These are phyloP conservation scores for Thalassaphorura encarpata DNA, from an alignment of 1,140 invertebrate species.

Conservation along the genomic window DNA sequence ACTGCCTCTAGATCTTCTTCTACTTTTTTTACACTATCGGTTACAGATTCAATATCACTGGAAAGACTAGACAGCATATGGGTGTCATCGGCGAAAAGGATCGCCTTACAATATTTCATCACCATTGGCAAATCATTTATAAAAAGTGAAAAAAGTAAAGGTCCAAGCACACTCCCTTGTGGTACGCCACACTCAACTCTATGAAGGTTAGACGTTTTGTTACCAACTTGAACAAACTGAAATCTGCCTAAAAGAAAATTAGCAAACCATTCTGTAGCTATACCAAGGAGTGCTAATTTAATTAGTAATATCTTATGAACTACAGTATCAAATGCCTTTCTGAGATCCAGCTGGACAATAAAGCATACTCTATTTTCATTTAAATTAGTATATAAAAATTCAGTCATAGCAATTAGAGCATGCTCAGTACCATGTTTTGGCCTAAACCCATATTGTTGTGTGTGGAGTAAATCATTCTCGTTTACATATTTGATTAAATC, in stretches of 20 bases:
- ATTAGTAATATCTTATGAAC: background rate
- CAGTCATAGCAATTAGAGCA: conserved; percentile 1
- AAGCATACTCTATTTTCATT: background rate
- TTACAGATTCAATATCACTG: background rate
- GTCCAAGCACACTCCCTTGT: conserved; percentile 16
- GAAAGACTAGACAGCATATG: background rate
- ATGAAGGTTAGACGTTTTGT: background rate
- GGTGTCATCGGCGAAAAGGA: conserved; percentile 19
- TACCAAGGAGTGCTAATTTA: background rate
- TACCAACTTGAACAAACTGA: background rate
- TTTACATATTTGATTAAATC: too few species aligned
- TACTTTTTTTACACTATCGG: background rate
- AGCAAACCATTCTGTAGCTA: background rate
- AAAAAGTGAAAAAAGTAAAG: conserved; percentile 16
- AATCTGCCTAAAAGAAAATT: background rate
- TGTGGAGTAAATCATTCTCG: too few species aligned
- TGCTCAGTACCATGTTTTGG: background rate
- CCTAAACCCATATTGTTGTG: conserved; percentile 13
- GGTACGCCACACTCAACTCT: conserved; percentile 5
- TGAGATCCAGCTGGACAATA: conserved; percentile 1
- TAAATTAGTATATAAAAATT: conserved; percentile 5
- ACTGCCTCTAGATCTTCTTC: background rate
- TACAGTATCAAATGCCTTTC: conserved; percentile 13
- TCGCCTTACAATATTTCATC: background rate
- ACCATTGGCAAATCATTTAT: conserved; percentile 14